Percentiles rank a stretch among this genome's conserved stretches.
phyloP scores from a whole-genome alignment of 2,888 invertebrate genomes.

The Troilus luridus region DNA sequence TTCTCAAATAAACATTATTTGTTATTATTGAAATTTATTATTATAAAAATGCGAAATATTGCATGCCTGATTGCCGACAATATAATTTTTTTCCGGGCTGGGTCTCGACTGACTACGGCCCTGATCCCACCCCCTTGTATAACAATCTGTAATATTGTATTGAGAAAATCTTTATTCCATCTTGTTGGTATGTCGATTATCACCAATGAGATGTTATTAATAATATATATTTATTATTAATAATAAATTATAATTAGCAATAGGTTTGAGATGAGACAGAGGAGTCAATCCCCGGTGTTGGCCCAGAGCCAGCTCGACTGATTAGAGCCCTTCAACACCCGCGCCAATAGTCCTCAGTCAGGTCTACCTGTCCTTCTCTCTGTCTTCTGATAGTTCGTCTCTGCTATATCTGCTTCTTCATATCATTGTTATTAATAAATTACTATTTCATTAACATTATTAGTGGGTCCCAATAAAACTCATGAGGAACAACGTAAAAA shows the following conservation, averaged over 20 bases:
- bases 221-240: not conserved
- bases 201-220: too few relatives aligned
- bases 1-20: too few relatives aligned
- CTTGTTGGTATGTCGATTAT: too few relatives aligned
- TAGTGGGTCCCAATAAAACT: not conserved
- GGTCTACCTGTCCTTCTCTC: not conserved
- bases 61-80: too few relatives aligned
- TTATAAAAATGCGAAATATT: too few relatives aligned
- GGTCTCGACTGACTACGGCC: too few relatives aligned
- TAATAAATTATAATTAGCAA: not conserved
- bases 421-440: not conserved
- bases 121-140: too few relatives aligned
- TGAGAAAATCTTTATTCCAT: too few relatives aligned
- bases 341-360: not conserved
- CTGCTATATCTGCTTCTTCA: not conserved
- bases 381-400: not conserved
- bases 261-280: not conserved
- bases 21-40: too few relatives aligned
- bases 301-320: not conserved
- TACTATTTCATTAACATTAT: not conserved
- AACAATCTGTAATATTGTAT: too few relatives aligned
- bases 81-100: too few relatives aligned
- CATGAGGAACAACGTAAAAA: not conserved
- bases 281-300: not conserved
- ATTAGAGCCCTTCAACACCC: not conserved